Percentiles rank a stretch among this genome's conserved stretches.
phyloP scores from a whole-genome alignment of 2,888 invertebrate genomes.

The Dusona sp. region DNA sequence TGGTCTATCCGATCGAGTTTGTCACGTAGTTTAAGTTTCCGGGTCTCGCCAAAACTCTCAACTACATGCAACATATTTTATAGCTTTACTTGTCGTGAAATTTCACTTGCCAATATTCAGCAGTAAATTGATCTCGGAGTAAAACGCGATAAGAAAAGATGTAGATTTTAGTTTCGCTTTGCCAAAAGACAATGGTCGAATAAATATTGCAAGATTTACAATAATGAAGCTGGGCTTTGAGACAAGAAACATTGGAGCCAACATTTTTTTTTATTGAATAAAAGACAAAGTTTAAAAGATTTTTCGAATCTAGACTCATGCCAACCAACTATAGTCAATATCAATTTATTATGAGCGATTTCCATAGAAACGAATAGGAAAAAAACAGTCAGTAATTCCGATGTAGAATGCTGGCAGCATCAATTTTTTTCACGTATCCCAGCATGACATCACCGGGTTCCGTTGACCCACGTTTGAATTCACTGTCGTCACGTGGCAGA shows the following conservation, averaged over 20 bases:
- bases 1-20: neutral
- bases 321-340: neutral
- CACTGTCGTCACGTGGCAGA: constrained; percentile 72
- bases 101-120: constrained; percentile 15
- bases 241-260: neutral
- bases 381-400: constrained; percentile 49
- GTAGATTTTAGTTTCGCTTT: neutral
- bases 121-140: neutral
- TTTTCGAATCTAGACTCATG: neutral
- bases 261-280: no score
- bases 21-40: neutral
- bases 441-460: constrained; percentile 68
- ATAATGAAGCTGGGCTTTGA: neutral
- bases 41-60: constrained; percentile 13
- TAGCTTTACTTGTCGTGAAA: constrained; percentile 11
- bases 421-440: constrained; percentile 66
- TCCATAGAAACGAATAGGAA: neutral
- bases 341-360: constrained; percentile 27
- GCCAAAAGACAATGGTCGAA: neutral
- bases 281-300: neutral
- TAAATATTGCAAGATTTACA: neutral
- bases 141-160: neutral
- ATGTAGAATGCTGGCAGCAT: constrained; percentile 44
- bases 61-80: neutral
- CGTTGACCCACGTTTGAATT: constrained; percentile 61